A percentile compares a stretch with the other conserved stretches of the same genome.
phyloP scores from a whole-genome alignment of 2,113 vertebrate genomes.

The Microtus richardsoni region DNA sequence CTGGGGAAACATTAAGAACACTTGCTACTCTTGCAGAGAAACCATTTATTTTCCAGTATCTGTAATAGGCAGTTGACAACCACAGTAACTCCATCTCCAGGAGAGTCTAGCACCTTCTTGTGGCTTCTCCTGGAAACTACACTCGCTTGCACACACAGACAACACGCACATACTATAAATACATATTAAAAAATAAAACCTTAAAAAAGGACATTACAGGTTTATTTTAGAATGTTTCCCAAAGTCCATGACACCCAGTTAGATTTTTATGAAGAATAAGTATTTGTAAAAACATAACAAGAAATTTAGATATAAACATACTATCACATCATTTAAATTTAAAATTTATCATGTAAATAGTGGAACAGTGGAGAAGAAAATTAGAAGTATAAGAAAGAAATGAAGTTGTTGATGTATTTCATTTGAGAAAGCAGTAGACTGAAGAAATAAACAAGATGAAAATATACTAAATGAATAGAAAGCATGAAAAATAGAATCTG shows the following conservation, averaged over 20 bases:
- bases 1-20: background rate
- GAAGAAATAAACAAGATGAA: background rate
- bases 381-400: background rate
- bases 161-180: background rate
- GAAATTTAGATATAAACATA: background rate
- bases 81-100: background rate
- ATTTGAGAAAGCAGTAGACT: background rate
- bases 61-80: background rate
- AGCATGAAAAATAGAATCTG: background rate
- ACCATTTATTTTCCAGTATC: background rate
- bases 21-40: background rate
- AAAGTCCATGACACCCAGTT: background rate
- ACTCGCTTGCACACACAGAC: background rate
- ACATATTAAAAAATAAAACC: background rate
- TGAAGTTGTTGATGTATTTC: background rate
- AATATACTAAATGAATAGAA: background rate
- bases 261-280: background rate
- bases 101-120: background rate
- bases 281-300: background rate
- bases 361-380: background rate
- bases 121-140: background rate
- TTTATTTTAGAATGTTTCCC: background rate
- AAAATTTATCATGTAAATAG: background rate
- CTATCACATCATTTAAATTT: background rate
- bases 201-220: background rate